Evolutionary conservation across 1,140 invertebrate species (phyloP), one percentile per base, ranked within the genome.

Genomic region (Solen grandis): DNA sequence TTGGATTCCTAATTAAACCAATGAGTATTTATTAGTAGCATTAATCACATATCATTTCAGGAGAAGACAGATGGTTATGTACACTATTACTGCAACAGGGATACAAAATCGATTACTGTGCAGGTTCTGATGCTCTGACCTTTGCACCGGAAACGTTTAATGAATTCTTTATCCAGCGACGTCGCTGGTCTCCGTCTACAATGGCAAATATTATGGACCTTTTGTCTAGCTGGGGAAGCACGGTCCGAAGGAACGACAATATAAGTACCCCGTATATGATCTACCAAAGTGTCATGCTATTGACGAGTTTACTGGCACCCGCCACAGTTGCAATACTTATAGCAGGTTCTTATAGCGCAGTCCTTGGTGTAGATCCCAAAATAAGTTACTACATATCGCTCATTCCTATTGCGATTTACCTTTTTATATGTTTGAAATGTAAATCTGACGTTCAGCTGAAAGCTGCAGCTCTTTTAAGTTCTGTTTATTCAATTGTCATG

Each of bases 271-370:
- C 93, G 33, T 95, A 94, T 79, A 94, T 95, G 60, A 72, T 92
- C 2, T 92, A 91, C 76, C 90, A 93, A 86, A 89, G 88, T 19
- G 84, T 94, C 73, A 90, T 98, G 91, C 97, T 97, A 95, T 95
- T 96, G 66, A 96, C 96, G 88, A 97, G 97, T 1, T 96, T 98
- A 86, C 93, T 98, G 80, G 96, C 96, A n/a, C 97, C 97, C 22
- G 96, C 86, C 33, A 97, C 96, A 54, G 97, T 98, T 92, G 97
- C 97, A 89, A 95, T 98, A 94, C 98, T 98, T 97, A 97, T 98
- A 94, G 96, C 98, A 89, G 97, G 97, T 91, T 96, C 97, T 82
- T 98, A 97, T 88, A 96, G 97, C 76, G 96, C 96, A 25, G 96
- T 97, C 82, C 96, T 98, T 87, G 94, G 95, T 88, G 96, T 97